Percentiles rank a stretch among this genome's conserved stretches.
phyloP scores from a whole-genome alignment of 2,797 vertebrate genomes.

The Sebastes reedi region DNA sequence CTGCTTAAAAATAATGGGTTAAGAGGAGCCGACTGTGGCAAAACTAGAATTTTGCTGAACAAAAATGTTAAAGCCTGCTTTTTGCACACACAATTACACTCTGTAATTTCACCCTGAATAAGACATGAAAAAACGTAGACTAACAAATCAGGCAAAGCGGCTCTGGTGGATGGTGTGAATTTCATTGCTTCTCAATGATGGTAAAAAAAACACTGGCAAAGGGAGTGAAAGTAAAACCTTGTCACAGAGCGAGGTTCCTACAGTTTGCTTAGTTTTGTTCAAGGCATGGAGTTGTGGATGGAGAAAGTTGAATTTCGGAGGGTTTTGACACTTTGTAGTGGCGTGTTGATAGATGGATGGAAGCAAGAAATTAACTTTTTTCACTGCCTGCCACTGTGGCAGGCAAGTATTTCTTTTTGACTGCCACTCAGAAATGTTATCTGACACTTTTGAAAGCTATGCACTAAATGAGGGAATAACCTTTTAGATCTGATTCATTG shows the following conservation, averaged over 20 bases:
- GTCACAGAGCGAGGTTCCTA: background rate
- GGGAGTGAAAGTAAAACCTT: background rate
- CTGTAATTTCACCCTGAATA: background rate
- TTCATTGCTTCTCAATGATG: background rate
- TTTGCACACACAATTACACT: background rate
- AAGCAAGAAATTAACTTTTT: background rate
- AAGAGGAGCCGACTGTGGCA: background rate
- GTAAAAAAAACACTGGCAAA: background rate
- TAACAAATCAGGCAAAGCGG: background rate
- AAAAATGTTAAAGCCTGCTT: background rate
- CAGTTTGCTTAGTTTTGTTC: background rate
- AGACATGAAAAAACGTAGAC: constrained; percentile 1
- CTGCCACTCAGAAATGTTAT: background rate
- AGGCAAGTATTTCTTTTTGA: background rate
- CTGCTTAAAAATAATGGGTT: background rate
- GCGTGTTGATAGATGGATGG: background rate
- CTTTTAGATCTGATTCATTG: background rate
- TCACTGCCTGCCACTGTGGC: background rate
- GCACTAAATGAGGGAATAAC: background rate
- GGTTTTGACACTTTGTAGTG: background rate
- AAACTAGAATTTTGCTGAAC: background rate
- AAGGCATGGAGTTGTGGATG: no score
- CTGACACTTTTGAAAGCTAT: background rate
- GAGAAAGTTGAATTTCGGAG: no score
- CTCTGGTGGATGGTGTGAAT: background rate